phyloP scores from a whole-genome alignment of 2,888 invertebrate genomes.

The Trachelus tabidus region DNA sequence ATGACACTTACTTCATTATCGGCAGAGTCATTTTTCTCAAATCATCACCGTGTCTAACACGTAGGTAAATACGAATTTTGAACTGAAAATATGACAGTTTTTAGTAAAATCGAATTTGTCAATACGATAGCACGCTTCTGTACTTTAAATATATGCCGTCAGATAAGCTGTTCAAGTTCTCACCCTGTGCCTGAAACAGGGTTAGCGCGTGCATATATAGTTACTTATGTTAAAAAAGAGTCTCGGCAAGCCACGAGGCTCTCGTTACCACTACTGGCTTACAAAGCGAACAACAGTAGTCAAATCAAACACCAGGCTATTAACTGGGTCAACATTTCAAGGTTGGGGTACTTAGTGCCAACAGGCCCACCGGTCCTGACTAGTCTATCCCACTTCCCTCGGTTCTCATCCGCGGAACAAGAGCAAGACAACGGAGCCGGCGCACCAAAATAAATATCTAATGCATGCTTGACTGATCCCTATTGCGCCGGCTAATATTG shows the following conservation, averaged over 20 bases:
- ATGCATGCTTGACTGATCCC: slow-evolving; percentile 36
- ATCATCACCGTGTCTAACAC: background rate
- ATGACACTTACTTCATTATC: background rate
- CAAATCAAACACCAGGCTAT: slow-evolving; percentile 64
- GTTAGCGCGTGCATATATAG: slow-evolving; percentile 10
- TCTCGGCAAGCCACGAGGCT: slow-evolving; percentile 22
- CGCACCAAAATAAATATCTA: slow-evolving; percentile 54
- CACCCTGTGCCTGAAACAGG: background rate
- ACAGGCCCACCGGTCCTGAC: slow-evolving; percentile 21
- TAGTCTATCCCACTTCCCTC: background rate
- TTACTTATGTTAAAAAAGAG: slow-evolving; percentile 12
- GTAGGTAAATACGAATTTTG: background rate
- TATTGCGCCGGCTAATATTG: slow-evolving; percentile 49
- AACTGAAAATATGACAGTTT: background rate
- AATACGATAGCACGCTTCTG: background rate
- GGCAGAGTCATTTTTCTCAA: background rate
- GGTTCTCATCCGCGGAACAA: slow-evolving; percentile 24
- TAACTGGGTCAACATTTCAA: slow-evolving; percentile 62
- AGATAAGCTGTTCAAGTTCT: slow-evolving; percentile 1
- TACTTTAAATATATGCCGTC: background rate
- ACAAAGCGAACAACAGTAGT: slow-evolving; percentile 55
- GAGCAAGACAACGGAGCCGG: slow-evolving; percentile 38
- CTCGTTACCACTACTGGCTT: slow-evolving; percentile 44
- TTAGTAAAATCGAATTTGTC: background rate
- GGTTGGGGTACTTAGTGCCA: slow-evolving; percentile 48